A percentile compares a stretch with the other conserved stretches of the same genome.
phyloP scores from a whole-genome alignment of 2,888 invertebrate genomes.

The Callosobruchus maculatus region DNA sequence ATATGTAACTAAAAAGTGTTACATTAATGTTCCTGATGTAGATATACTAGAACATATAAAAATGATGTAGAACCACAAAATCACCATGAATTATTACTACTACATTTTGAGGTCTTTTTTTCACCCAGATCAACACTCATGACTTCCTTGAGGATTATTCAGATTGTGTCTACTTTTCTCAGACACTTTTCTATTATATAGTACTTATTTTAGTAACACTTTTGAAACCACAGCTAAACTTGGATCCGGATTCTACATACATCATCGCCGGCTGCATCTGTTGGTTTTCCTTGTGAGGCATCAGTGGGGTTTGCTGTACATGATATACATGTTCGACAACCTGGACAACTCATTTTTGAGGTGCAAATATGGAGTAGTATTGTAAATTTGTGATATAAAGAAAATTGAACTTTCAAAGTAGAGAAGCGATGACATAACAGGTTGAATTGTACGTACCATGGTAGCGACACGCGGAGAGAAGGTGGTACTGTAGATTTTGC shows the following conservation, averaged over 20 bases:
- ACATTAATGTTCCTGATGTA: too few species aligned
- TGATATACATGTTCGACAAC: background rate
- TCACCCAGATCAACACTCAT: too few species aligned
- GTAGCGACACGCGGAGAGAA: conserved; percentile 23
- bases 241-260: background rate
- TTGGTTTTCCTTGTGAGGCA: background rate
- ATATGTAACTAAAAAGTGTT: too few species aligned
- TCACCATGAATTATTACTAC: too few species aligned
- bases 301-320: background rate
- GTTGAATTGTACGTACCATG: conserved; percentile 33
- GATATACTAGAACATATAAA: too few species aligned
- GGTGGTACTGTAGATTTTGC: conserved; percentile 25
- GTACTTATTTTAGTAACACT: too few species aligned
- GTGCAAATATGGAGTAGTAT: too few species aligned
- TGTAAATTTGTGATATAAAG: background rate
- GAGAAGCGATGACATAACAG: conserved; percentile 37
- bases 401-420: background rate
- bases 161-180: too few species aligned
- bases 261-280: background rate
- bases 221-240: background rate
- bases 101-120: too few species aligned
- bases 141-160: too few species aligned
- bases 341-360: background rate
- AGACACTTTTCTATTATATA: too few species aligned
- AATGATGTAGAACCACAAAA: too few species aligned